Evolutionary conservation across 2,113 vertebrate species (phyloP), one percentile per base, ranked within the genome.

Genomic region (Rhinolophus sinicus): DNA sequence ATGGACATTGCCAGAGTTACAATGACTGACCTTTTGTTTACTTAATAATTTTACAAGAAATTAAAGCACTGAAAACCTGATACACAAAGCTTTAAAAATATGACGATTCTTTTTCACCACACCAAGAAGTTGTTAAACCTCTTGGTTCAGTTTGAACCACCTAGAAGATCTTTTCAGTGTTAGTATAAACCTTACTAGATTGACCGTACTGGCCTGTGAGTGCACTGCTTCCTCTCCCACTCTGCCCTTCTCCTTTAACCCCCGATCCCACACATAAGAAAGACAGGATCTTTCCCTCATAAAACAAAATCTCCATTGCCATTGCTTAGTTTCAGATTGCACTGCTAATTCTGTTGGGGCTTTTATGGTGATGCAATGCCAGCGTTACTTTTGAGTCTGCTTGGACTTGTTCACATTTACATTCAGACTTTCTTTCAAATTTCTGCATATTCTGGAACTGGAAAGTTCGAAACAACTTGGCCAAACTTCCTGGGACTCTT

Each of bases 1-100:
- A 8, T 2, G 15, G 69, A 54, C 16, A 40, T 72, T 60, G 75
- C 58, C 47, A 38, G 67, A 38, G 22, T 33, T 65, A 30, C 47
- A 64, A n/a, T 81, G 56, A 40, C 44, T 69, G 69, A 64, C 64
- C 10, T 70, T 80, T 92, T 82, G 28, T 89, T 70, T 58, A 18
- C 35, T 84, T 94, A 87, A 64, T 19, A 92, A 52, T 84, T 93
- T 93, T 93, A 73, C 12, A 92, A 76, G 52, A 87, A 93, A 56
- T 64, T 90, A 83, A 81, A 91, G 69, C 83, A 56, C 2, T 28
- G 44, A 50, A 47, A 82, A 11, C 3, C 4, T 24, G 11, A 72
- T 26, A 19, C n/a, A 9, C 33, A 76, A 86, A 69, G 24, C 47
- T 92, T 75, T n/a, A 85, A 70, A 73, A 77, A 13, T 2, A 2